Base-by-base conservation (phyloP, 1,140 invertebrate genomes). In the Zelostemma sp. region DNA sequence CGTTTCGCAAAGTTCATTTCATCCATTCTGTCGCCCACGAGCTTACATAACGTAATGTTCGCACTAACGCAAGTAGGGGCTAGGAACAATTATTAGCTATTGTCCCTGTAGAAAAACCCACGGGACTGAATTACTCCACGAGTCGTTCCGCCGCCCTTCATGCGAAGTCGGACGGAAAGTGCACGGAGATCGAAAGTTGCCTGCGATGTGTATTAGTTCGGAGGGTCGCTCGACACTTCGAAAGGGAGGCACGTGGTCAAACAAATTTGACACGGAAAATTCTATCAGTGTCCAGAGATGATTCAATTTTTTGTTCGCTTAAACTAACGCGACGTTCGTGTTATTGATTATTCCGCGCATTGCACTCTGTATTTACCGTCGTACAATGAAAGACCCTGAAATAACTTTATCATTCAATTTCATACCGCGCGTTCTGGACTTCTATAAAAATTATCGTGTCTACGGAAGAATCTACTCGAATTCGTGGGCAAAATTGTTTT, bases 41-140 rank as follows among this genome's bases (percentile, higher is more conserved):
- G 62, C 68, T 70, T 57, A 61, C 66, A 65, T 68, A 72, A 73
- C 75, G 68, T 68, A 71, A 71, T n/a, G n/a, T n/a, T n/a, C 53
- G 62, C 54, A 28, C 5, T 61, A 59, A 63, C 62, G 66, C 58
- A 56, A 45, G 62, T 51, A 58, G 60, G 58, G 71, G 71, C 59
- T 68, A 72, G 68, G 73, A 79, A 78, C 79, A 82, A 83, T 83
- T 83, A 82, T 82, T 80, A 81, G 76, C 79, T 72, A 83, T 83
- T 81, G 79, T 80, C 66, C 76, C 38, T 49, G 40, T 58, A 54
- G 72, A 66, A 77, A 79, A 79, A 74, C 78, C 76, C 78, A 49
- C 35, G 78, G 73, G 78, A 75, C 71, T 70, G 73, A 78, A 80
- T 81, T 79, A 81, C 72, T 67, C 33, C 16, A 8, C 35, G 33